Base-by-base conservation (phyloP, 2,113 vertebrate genomes). In the Cacatua alba region DNA sequence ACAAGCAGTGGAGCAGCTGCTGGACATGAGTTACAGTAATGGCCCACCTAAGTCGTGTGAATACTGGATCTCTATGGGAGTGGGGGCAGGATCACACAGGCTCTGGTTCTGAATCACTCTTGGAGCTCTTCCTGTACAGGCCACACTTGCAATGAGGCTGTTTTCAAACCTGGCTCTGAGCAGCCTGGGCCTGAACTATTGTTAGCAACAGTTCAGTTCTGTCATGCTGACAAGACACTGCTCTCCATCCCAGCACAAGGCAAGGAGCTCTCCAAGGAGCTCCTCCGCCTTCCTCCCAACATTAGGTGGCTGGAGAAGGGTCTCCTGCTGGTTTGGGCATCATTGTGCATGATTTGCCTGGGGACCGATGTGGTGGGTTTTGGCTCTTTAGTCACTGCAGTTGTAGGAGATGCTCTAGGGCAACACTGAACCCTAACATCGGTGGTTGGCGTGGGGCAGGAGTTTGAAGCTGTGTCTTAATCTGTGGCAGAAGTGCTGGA, bases 41-140 rank as follows among this genome's bases (percentile, higher is more conserved):
- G 53, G 93, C 94, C 95, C 96, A 95, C 95, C 93, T 96, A 96
- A 80, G 94, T 94, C 4, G 88, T 96, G 94, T 91, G 95, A 94
- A 86, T 94, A 68, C 11, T 3, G 37, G 53, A 68, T 78, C 76
- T 81, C 59, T 7, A 16, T 17, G 39, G 28, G 53, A 80, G 35
- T 7, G 19, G 15, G 67, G 57, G 83, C 80, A 94, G 80, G 81
- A 51, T 18, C 37, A 2, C 7, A 41, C 46, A 57, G 33, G 4
- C 51, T 44, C 46, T 1, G 13, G 17, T 6, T 81, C 80, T 95
- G 95, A 89, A 92, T 89, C 91, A 86, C 67, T 68, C 86, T 91
- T 95, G 94, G 92, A 96, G 83, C 87, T 55, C 77, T 59, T 95
- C 64, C 91, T 92, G 46, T 13, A 12, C 18, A 29, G 88, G 90